Conservation (phyloP, 2,888 invertebrate species). For the Cheilosia urbana region DNA sequence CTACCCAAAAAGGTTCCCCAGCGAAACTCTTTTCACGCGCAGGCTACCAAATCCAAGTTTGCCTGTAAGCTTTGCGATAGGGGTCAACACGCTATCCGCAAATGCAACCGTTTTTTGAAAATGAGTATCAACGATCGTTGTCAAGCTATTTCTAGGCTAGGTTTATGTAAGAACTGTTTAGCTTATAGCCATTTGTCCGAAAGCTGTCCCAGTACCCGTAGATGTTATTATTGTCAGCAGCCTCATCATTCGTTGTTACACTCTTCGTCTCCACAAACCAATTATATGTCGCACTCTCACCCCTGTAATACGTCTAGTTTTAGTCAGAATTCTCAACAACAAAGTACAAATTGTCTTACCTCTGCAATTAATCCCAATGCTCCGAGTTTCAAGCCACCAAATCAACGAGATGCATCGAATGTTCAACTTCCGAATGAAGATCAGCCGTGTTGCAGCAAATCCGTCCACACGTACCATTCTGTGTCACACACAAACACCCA, state of each 20-base stretch:
- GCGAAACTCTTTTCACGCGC: not conserved
- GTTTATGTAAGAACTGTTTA: slow-evolving; percentile 8
- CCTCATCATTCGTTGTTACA: not conserved
- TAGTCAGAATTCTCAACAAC: too few relatives aligned
- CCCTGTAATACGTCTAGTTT: too few relatives aligned
- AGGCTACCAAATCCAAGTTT: not conserved
- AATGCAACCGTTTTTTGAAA: slow-evolving; percentile 40
- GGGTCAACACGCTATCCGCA: slow-evolving; percentile 47
- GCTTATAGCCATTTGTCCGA: slow-evolving; percentile 14
- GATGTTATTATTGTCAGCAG: slow-evolving; percentile 9
- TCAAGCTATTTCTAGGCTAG: not conserved
- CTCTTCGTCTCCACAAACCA: too few relatives aligned
- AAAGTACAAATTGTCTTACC: too few relatives aligned
- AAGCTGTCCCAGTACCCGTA: not conserved
- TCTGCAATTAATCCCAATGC: too few relatives aligned
- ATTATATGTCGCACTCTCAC: too few relatives aligned
- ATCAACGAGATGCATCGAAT: not conserved
- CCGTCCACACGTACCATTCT: slow-evolving; percentile 7
- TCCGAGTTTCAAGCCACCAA: too few relatives aligned
- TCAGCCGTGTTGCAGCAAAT: slow-evolving; percentile 9
- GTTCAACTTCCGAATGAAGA: slow-evolving; percentile 1
- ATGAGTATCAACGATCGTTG: slow-evolving; percentile 17
- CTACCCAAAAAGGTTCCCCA: not conserved
- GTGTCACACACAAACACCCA: not conserved
- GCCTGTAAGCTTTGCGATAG: slow-evolving; percentile 36